These are phyloP conservation scores for Brachionus calyciflorus DNA, from an alignment of 1,140 invertebrate genomes.

Conservation along the genomic window DNA sequence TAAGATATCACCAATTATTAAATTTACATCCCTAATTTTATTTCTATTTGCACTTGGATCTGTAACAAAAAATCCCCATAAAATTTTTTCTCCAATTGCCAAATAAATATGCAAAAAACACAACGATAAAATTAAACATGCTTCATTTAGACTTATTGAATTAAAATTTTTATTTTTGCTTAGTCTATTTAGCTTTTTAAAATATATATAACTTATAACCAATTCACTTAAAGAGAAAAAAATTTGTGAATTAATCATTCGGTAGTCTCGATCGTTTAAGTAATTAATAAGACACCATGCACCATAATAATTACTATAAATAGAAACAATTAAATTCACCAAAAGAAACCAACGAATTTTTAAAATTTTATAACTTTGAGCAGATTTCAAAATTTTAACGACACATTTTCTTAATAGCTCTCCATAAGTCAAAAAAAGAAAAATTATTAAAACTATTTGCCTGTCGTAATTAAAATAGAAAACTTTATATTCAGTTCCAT, in stretches of 20 bases:
- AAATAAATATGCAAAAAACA: slow-evolving; percentile 14
- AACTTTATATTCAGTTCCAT: slow-evolving; percentile 2
- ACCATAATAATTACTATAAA: slow-evolving; percentile 35
- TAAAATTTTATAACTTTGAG: background rate
- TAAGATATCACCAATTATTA: slow-evolving; percentile 21
- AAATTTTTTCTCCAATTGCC: slow-evolving; percentile 18
- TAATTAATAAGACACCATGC: slow-evolving; percentile 24
- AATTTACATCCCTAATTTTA: slow-evolving; percentile 41
- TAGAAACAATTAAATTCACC: slow-evolving; percentile 21
- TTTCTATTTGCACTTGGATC: background rate
- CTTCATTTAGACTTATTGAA: background rate
- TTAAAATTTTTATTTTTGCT: background rate
- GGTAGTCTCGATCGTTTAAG: slow-evolving; percentile 39
- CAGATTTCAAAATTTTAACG: background rate
- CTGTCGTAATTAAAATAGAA: slow-evolving; percentile 28
- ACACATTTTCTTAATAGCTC: background rate
- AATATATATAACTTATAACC: background rate
- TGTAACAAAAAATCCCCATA: slow-evolving; percentile 39
- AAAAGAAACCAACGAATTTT: background rate
- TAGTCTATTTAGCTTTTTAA: background rate
- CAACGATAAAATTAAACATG: background rate
- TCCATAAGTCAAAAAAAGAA: background rate
- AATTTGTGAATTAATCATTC: slow-evolving; percentile 40
- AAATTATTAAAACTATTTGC: slow-evolving; percentile 19
- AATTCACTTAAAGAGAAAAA: slow-evolving; percentile 26